These are phyloP conservation scores for Heliconius ismenius DNA, from an alignment of 2,888 invertebrate species.

Conservation along the genomic window DNA sequence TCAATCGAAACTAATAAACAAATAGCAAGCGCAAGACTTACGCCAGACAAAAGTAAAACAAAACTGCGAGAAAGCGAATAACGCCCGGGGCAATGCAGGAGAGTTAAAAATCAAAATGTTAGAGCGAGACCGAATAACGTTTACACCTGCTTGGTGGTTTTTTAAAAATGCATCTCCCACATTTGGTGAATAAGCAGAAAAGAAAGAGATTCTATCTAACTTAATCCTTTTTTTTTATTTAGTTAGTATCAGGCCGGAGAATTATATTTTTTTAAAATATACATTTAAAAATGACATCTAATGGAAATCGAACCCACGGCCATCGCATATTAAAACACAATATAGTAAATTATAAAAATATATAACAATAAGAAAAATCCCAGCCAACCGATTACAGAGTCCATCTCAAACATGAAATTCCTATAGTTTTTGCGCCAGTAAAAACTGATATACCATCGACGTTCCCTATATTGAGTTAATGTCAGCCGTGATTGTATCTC, in stretches of 20 bases:
- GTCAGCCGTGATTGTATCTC: constrained; percentile 75
- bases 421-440: constrained; percentile 79
- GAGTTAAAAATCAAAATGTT: constrained; percentile 68
- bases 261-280: neutral
- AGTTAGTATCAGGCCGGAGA: no score
- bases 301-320: neutral
- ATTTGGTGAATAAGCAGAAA: neutral
- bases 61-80: constrained; percentile 68
- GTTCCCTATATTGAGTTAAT: constrained; percentile 79
- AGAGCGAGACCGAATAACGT: constrained; percentile 64
- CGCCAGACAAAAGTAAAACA: constrained; percentile 78
- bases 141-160: constrained; percentile 71
- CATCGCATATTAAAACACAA: neutral
- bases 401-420: constrained; percentile 76
- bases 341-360: constrained; percentile 65
- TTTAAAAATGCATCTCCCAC: neutral
- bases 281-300: neutral
- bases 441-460: constrained; percentile 79
- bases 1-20: constrained; percentile 71
- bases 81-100: constrained; percentile 58
- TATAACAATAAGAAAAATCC: constrained; percentile 78
- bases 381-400: constrained; percentile 72
- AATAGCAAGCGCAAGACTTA: constrained; percentile 70
- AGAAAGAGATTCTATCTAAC: neutral
- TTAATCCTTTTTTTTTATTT: neutral